These are phyloP conservation scores for Apis mellifera DNA, from an alignment of 1,140 invertebrate species.

Conservation along the genomic window DNA sequence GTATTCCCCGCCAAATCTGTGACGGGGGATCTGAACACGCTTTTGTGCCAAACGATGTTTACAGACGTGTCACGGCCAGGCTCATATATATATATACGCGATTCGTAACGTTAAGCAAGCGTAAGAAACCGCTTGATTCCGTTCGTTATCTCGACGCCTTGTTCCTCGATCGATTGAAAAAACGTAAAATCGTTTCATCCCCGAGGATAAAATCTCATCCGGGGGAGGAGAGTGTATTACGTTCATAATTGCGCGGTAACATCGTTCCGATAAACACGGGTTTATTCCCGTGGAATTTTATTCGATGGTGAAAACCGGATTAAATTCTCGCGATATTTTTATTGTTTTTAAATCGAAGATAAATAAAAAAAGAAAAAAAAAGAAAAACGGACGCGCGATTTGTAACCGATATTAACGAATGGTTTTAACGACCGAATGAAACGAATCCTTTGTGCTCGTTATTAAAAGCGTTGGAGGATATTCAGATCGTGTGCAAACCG, in stretches of 20 bases:
- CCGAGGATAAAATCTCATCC: not conserved
- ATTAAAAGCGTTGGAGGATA: too few species aligned
- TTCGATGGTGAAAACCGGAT: not conserved
- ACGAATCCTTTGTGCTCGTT: too few species aligned
- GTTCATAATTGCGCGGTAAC: not conserved
- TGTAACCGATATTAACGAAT: too few species aligned
- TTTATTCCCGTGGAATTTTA: not conserved
- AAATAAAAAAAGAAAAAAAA: not conserved
- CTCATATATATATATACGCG: not conserved
- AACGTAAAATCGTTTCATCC: not conserved
- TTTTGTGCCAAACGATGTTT: slow-evolving; percentile 42
- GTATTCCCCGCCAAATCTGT: slow-evolving; percentile 16
- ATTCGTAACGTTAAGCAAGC: not conserved
- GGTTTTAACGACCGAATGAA: too few species aligned
- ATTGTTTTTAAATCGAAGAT: not conserved
- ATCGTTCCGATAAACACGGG: too few species aligned
- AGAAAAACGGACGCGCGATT: too few species aligned
- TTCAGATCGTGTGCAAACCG: too few species aligned
- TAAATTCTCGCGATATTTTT: not conserved
- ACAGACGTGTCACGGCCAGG: slow-evolving; percentile 19
- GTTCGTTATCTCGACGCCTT: not conserved
- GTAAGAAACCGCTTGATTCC: not conserved
- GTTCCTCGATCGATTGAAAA: not conserved
- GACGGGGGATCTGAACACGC: slow-evolving; percentile 39
- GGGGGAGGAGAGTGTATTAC: not conserved